Evolutionary conservation across 1,140 invertebrate genomes (phyloP).

Genomic region (Danaus melanippus): DNA sequence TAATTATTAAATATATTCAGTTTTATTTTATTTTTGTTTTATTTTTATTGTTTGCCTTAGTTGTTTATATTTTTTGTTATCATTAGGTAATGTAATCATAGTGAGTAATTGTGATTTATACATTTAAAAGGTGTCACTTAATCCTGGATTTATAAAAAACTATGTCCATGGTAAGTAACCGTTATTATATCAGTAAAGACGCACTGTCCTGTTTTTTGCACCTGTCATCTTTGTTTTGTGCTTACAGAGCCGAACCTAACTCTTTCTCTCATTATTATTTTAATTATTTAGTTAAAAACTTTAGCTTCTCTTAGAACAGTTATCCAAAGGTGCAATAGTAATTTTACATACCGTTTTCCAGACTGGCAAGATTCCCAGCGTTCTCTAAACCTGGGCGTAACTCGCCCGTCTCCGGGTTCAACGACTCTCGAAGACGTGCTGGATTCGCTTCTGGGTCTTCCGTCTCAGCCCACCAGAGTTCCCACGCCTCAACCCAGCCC

Average conservation of each 20-base stretch:
- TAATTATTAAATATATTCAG: conserved; percentile 69
- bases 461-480: conserved; percentile 79
- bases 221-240: conserved; percentile 4
- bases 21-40: conserved; percentile 71
- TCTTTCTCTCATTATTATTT: too few species aligned
- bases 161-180: conserved; percentile 20
- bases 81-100: conserved; percentile 1
- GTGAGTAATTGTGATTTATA: conserved; percentile 12
- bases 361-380: conserved; percentile 65
- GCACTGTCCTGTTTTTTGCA: conserved; percentile 20
- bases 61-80: conserved; percentile 2
- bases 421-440: conserved; percentile 94
- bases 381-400: conserved; percentile 60
- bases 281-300: too few species aligned
- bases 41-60: conserved; percentile 44
- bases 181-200: conserved; percentile 14
- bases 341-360: conserved; percentile 31
- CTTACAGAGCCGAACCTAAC: too few species aligned
- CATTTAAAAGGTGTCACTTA: conserved; percentile 20
- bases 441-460: conserved; percentile 89
- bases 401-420: conserved; percentile 79
- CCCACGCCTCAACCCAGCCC: conserved; percentile 75
- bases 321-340: background rate
- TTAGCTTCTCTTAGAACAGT: too few species aligned
- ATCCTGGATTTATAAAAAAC: conserved; percentile 11